Evolutionary conservation across 2,797 vertebrate genomes (phyloP), one percentile per base, ranked within the genome.

Genomic region (Tauraco hartlaubi): DNA sequence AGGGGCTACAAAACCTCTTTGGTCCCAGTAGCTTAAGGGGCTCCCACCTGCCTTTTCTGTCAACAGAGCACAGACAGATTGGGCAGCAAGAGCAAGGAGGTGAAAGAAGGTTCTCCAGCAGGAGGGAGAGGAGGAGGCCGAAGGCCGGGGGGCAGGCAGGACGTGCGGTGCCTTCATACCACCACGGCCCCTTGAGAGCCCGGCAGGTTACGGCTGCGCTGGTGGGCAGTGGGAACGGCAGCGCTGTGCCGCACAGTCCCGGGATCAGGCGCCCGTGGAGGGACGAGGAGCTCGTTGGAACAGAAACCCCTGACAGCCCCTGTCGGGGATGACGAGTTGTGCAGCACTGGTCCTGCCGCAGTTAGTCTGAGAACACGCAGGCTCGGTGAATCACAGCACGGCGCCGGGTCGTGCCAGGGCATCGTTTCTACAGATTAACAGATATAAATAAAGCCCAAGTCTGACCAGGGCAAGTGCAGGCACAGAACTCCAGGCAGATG

Each of bases 51-150:
- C 54, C 63, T 59, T 26, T 41, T 23, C 55, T 64, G 78, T 29
- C 12, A 37, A 15, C 12, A 31, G 25, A 59, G 44, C 0, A 0
- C 1, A 55, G 43, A 7, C 26, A 61, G 56, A 83, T 0, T 0
- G 21, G 76, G 77, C 55, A 73, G 46, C 6, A 5, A 39, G 59
- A 86, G 67, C 48, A 21, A 20, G 58, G 73, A 51, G 68, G 46
- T 7, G 54, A 31, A 74, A n/a, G 3, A 16, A 31, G 44, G 41
- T 23, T 12, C 33, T 64, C 28, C 20, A 25, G 22, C 7, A 44
- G 75, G 20, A 83, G n/a, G 25, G 7, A 54, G 33, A 15, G 18
- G 39, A 55, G 18, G 46, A 11, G 66, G 26, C 28, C 23, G 31
- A 7, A 28, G 33, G 55, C 28, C 2, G 10, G 61, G 44, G 54